phyloP scores from a whole-genome alignment of 2,888 invertebrate species.

The Melikaiella ostensackeni region DNA sequence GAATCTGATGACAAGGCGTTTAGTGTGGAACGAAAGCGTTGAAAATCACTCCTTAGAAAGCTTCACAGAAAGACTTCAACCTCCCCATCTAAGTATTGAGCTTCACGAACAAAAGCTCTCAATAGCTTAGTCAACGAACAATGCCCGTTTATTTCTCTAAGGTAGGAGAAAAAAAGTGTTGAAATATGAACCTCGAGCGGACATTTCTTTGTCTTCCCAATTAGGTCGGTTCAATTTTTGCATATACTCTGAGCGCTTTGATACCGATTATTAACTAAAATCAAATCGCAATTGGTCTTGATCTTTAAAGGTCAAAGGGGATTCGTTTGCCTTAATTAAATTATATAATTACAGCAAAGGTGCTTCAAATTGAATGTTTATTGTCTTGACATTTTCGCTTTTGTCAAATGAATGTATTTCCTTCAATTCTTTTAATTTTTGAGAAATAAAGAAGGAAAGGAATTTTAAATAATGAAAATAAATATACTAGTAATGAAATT shows the following conservation, averaged over 20 bases:
- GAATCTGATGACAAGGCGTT: slow-evolving; percentile 12
- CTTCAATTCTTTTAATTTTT: no score
- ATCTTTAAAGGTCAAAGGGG: not conserved
- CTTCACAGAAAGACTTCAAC: slow-evolving; percentile 1
- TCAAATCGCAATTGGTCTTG: not conserved
- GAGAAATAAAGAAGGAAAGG: no score
- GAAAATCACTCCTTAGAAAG: slow-evolving; percentile 7
- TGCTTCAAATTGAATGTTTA: not conserved
- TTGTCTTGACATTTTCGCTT: not conserved
- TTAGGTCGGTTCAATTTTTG: not conserved
- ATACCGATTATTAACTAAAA: not conserved
- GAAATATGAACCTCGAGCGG: not conserved
- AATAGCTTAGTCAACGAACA: slow-evolving; percentile 31
- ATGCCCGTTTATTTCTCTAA: slow-evolving; percentile 30
- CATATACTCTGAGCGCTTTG: not conserved
- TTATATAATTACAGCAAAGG: not conserved
- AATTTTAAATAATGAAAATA: no score
- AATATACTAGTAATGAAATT: no score
- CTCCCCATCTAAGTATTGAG: slow-evolving; percentile 14
- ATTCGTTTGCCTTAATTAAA: not conserved
- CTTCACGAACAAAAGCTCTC: slow-evolving; percentile 28
- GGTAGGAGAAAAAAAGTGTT: slow-evolving; percentile 14
- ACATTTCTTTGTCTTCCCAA: slow-evolving; percentile 17
- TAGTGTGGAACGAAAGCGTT: not conserved
- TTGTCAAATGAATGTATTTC: no score